Base-by-base conservation (phyloP, 2,113 vertebrate species). In the Saimiri boliviensis region DNA sequence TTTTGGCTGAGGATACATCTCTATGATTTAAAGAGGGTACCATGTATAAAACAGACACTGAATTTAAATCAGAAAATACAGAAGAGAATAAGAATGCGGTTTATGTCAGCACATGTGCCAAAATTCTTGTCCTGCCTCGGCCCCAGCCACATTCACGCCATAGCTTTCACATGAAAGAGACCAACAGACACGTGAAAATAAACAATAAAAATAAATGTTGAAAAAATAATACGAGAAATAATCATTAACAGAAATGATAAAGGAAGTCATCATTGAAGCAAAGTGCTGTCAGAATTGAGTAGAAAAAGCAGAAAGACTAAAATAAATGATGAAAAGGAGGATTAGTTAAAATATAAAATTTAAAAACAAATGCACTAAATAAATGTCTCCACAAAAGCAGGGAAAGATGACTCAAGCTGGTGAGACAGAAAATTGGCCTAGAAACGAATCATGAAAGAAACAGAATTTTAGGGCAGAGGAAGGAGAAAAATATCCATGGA, bases 31-130 rank as follows among this genome's bases (percentile, higher is more conserved):
- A 81, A 80, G 74, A 20, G 13, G 47, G 14, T 9, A 21, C 0
- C 7, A 27, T n/a, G 4, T 66, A 19, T 16, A n/a, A 37, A 60
- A 52, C 14, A 77, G 47, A 37, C 8, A 54, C 37, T 52, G 25
- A 52, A 56, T 45, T 81, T 74, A 63, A 56, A 20, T 16, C 9
- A 20, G 58, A 68, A 74, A 40, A 58, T 4, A 42, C 2, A 52
- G 35, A 47, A 52, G 14, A 52, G 14, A 49, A 42, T 0, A 71
- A 14, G 37, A 54, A 82, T 1, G 2, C 27, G 17, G 10, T 2
- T 25, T 17, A 12, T 19, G 2, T 60, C 35, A 56, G 1, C 14
- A 2, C 6, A 19, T 20, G 7, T 37, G 20, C 6, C 17, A 8
- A 40, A 35, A 7, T 32, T 83, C 81, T 63, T 32, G 19, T 49